Percentiles rank a stretch among this genome's conserved stretches.
Conservation (phyloP, 2,797 vertebrate genomes). For the Knipowitschia caucasica region DNA sequence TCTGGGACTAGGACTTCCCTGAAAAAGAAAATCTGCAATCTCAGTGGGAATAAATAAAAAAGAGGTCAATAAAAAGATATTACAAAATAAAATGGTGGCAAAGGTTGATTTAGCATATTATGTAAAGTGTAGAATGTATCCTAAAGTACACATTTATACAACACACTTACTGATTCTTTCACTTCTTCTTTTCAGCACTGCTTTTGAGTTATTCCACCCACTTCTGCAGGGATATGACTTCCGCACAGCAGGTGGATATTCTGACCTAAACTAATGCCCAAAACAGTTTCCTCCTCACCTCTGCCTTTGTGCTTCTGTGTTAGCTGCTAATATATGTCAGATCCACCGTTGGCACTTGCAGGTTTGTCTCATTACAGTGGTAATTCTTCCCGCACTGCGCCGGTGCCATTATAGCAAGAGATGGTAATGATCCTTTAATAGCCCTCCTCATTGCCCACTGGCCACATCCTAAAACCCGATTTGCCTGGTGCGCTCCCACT, state of each 20-base stretch:
- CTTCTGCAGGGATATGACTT: not conserved
- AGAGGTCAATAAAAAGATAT: too few relatives aligned
- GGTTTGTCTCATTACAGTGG: slow-evolving; percentile 77
- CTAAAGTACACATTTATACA: too few relatives aligned
- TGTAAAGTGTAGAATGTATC: too few relatives aligned
- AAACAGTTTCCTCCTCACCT: not conserved
- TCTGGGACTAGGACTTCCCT: too few relatives aligned
- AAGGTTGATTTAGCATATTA: too few relatives aligned
- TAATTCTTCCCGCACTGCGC: slow-evolving; percentile 75
- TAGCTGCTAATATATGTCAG: slow-evolving; percentile 44
- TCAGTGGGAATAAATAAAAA: too few relatives aligned
- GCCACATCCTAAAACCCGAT: slow-evolving; percentile 74
- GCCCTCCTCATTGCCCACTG: slow-evolving; percentile 72
- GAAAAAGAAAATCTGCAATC: too few relatives aligned
- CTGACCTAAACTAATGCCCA: not conserved
- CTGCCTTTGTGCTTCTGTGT: slow-evolving; percentile 26
- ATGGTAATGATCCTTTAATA: slow-evolving; percentile 82
- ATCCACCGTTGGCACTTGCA: slow-evolving; percentile 58
- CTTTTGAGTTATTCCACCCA: too few relatives aligned
- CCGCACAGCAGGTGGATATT: not conserved
- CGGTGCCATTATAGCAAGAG: slow-evolving; percentile 69
- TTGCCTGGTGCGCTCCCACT: slow-evolving; percentile 60
- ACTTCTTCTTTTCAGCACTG: too few relatives aligned
- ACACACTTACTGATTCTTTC: too few relatives aligned
- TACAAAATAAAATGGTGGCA: too few relatives aligned